phyloP scores from a whole-genome alignment of 2,797 vertebrate species.

The Pelochelys cantorii region DNA sequence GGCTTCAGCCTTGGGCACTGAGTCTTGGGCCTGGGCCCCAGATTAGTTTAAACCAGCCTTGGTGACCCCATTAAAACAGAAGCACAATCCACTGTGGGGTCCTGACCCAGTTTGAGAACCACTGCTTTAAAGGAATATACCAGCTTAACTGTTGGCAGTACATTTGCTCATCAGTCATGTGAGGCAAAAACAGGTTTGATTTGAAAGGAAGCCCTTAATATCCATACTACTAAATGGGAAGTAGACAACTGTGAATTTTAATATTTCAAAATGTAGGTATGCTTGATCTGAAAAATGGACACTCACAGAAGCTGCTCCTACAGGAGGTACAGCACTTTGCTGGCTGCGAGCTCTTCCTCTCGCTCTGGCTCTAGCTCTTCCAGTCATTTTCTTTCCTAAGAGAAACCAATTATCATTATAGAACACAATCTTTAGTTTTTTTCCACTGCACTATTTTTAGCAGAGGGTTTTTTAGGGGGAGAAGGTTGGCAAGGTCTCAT shows the following conservation, averaged over 20 bases:
- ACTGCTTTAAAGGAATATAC: neutral
- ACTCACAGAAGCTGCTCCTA: constrained; percentile 80
- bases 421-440: neutral
- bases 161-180: neutral
- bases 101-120: no score
- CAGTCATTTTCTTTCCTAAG: constrained; percentile 81
- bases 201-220: neutral
- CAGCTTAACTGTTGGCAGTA: neutral
- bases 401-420: neutral
- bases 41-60: no score
- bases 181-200: neutral
- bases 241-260: neutral
- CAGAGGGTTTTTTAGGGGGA: neutral
- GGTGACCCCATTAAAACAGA: no score
- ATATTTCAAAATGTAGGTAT: neutral
- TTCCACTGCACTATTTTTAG: neutral
- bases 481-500: no score
- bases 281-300: neutral
- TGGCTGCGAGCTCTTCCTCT: constrained; percentile 87
- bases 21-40: no score
- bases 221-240: neutral
- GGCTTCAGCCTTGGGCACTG: no score
- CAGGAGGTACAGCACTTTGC: constrained; percentile 16
- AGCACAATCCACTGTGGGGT: no score
- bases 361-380: constrained; percentile 86